phyloP scores from a whole-genome alignment of 1,140 invertebrate species.

The Littorina saxatilis region DNA sequence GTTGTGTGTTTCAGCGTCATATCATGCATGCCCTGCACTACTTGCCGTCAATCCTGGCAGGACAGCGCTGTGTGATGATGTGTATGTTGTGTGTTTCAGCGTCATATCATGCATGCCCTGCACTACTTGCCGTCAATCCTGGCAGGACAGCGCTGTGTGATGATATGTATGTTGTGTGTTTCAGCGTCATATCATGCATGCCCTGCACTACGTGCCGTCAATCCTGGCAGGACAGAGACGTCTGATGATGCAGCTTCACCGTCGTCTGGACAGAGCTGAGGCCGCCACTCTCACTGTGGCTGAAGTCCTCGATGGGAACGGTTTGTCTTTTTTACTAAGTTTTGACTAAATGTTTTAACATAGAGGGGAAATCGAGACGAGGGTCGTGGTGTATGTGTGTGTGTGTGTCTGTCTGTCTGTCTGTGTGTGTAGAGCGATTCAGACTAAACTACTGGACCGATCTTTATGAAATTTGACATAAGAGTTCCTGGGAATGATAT shows the following conservation, averaged over 20 bases:
- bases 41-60: conserved; percentile 60
- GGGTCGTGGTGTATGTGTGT: too few species aligned
- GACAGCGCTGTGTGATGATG: conserved; percentile 57
- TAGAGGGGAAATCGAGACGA: too few species aligned
- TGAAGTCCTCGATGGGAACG: conserved; percentile 31
- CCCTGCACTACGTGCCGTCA: conserved; percentile 58
- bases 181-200: conserved; percentile 59
- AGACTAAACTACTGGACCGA: too few species aligned
- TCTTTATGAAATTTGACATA: too few species aligned
- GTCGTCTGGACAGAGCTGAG: conserved; percentile 57
- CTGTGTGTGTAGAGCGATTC: too few species aligned
- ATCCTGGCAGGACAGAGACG: conserved; percentile 59
- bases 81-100: conserved; percentile 20
- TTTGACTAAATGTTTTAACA: too few species aligned
- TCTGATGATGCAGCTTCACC: conserved; percentile 57
- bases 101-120: not conserved
- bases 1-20: conserved; percentile 15
- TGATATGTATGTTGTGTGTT: conserved; percentile 32
- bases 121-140: too few species aligned
- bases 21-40: conserved; percentile 48
- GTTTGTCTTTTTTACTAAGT: too few species aligned
- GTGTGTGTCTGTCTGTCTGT: too few species aligned
- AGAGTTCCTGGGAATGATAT: too few species aligned
- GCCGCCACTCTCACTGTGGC: conserved; percentile 51
- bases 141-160: too few species aligned